Evolutionary conservation across 2,888 invertebrate genomes (phyloP), one percentile per base, ranked within the genome.

Genomic region (Ctena decussata): DNA sequence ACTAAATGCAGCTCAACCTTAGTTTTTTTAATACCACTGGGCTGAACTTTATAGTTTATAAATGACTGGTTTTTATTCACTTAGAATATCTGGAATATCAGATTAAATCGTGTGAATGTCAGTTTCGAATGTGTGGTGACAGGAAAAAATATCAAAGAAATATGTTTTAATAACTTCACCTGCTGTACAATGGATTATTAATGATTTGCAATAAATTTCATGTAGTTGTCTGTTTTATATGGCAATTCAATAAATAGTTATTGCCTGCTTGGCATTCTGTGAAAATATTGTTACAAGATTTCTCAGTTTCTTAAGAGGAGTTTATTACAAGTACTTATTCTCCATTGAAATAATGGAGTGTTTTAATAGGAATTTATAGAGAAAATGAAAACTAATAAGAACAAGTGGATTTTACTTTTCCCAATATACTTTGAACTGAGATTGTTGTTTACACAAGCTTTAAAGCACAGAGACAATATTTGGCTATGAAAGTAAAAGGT

Each of bases 401-500:
- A 35, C 32, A 65, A 65, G 65, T 65, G 65, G 65, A 65, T 65
- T 35, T 21, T 65, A 24, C 6, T 41, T 72, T 72, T 41, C 44
- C 2, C 27, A 3, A 72, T 5, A n/a, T 5, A 5, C 3, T 41
- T 41, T 72, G 41, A 72, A 72, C 39, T 27, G 21, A 46, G 46
- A 72, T 41, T 72, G 32, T 72, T 72, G 72, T 72, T 72, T 21
- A 72, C 72, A 72, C 24, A 72, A 44, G 72, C 27, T 72, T 44
- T 72, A 39, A 72, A 12, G 27, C 27, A 77, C 44, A 30, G 44
- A 8, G 44, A 72, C 12, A 21, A 57, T 49, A 57, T 37, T 75
- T 73, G 60, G 77, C 60, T 12, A 81, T 77, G 81, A 85, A 78
- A 81, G 74, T 81, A 71, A 70, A 70, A 37, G 69, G 35, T 46